A percentile compares a stretch with the other conserved stretches of the same genome.
These are phyloP conservation scores for Podiceps cristatus DNA, from an alignment of 2,113 vertebrate species.

Conservation along the genomic window DNA sequence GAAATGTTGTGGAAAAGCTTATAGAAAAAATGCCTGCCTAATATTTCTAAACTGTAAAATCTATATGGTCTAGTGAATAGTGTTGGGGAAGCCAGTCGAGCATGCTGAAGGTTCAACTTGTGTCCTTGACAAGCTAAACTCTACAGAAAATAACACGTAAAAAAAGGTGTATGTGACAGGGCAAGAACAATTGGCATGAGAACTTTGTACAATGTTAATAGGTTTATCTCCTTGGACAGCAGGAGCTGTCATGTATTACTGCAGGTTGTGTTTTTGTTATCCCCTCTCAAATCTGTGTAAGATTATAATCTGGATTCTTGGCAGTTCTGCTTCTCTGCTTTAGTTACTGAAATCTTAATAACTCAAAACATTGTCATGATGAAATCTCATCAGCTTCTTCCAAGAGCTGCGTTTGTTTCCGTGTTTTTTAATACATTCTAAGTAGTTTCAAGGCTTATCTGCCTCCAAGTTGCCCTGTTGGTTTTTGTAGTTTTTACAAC, in stretches of 20 bases:
- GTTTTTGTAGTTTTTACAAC: not conserved
- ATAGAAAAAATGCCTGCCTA: not conserved
- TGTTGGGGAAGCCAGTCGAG: not conserved
- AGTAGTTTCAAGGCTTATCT: not conserved
- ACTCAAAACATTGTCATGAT: fast-evolving
- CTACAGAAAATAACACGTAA: fast-evolving
- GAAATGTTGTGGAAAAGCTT: not conserved
- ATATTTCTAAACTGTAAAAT: not conserved
- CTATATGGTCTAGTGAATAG: fast-evolving
- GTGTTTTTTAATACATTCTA: not conserved
- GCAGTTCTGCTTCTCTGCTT: not conserved
- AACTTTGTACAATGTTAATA: not conserved
- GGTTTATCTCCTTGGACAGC: constrained; percentile 16
- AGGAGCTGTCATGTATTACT: not conserved
- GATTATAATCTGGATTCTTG: not conserved
- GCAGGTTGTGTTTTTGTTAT: not conserved
- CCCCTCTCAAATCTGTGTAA: not conserved
- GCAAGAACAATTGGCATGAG: not conserved
- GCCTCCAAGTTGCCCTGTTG: not conserved
- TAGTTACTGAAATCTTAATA: not conserved
- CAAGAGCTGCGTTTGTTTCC: not conserved
- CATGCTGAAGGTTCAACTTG: not conserved
- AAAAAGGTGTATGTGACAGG: not conserved
- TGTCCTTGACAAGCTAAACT: not conserved
- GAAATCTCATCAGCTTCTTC: not conserved